Base-by-base conservation (phyloP, 2,113 vertebrate species). In the Hemiprocne comata region DNA sequence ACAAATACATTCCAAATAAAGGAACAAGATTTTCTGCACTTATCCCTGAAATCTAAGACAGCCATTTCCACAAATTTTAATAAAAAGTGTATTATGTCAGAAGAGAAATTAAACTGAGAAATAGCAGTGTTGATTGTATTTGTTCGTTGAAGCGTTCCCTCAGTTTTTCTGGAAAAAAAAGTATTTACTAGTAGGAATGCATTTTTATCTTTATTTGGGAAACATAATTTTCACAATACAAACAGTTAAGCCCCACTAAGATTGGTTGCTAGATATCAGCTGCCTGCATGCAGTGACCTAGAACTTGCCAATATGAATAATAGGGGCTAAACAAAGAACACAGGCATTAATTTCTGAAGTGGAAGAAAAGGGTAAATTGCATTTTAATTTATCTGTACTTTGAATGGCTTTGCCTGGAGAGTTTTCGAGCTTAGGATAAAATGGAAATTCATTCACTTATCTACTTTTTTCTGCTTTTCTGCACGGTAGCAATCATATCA, bases 381-480 rank as follows among this genome's bases (percentile, higher is more conserved):
- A 79, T 94, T 72, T 97, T 94, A 89, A 97, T 96, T 93, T 61
- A 50, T 77, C 64, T 83, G 25, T 70, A 54, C 50, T 97, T 95
- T 95, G 77, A 93, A 74, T 64, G 93, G 64, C 33, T 96, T 94
- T 96, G 57, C 64, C 64, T 88, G 34, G 92, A 96, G 70, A 85
- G 95, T 94, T 96, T 95, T 72, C 26, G 3, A 73, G 54, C 34
- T 91, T 85, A 85, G 73, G 44, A 75, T 81, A 79, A 98, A 96
- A 93, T 64, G 85, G 31, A 90, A 92, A 96, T 93, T 94, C 55
- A 83, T 60, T 87, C 34, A 69, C 66, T 95, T 92, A 85, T 85
- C 64, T 91, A 13, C 16, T 91, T 94, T 94, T 60, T 60, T 91
- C 21, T 71, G 13, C 50, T 93, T 92, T 69, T 67, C 55, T 75